Evolutionary conservation across 2,113 vertebrate species (phyloP), one percentile per base, ranked within the genome.

Genomic region (Aspiorhynchus laticeps): DNA sequence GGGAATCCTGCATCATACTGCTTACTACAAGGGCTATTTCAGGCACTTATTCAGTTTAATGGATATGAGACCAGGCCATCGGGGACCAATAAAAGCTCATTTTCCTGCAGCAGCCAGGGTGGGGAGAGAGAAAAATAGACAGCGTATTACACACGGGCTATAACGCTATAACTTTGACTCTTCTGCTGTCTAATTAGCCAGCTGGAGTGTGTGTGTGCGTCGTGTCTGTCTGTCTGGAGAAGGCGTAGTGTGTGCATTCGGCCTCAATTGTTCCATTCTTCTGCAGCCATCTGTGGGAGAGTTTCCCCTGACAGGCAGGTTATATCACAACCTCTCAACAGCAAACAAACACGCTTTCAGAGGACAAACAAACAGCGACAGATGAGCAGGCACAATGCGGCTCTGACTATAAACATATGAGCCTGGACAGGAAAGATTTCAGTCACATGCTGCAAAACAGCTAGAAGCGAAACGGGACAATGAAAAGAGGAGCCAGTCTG

Each of bases 121-220:
- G 15, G 85, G 53, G 87, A 87, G 89, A 86, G 28, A 80, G 38
- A 77, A 88, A 92, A 92, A 89, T 89, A 91, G 93, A 86, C 90
- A 89, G 85, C 90, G 85, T 48, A 87, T 93, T 93, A 92, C 92
- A 92, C 93, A 92, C 89, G 89, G 91, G 91, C 90, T 51, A 80
- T 85, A 85, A 86, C 79, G 91, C 90, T 51, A 80, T 85, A 85
- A 86, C 79, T 86, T 86, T 83, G 71, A 73, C 61, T 74, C 38
- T 85, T 78, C 79, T 48, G 89, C 92, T 90, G 93, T 90, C 91
- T 89, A 90, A 90, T 90, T 93, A 94, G 93, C 91, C 89, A 94
- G 89, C 87, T 88, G 85, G 93, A 89, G 88, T 90, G 88, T 83
- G 88, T 17, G 80, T 71, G 85, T 83, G 89, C 91, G 93, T 53